Evolutionary conservation across 2,113 vertebrate species (phyloP).

Genomic region (Syngnathus floridae): DNA sequence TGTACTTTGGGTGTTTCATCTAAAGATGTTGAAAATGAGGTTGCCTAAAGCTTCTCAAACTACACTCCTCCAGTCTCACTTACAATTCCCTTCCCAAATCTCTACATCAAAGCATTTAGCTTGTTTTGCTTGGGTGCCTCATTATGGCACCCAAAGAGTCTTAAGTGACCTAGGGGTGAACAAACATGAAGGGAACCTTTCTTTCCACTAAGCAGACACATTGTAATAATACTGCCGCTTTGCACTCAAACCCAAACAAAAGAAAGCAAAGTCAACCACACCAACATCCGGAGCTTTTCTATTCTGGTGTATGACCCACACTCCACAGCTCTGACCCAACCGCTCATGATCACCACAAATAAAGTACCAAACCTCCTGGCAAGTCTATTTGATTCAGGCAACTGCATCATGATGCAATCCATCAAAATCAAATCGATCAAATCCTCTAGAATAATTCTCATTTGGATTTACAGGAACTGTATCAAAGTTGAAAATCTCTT

Average conservation of each 20-base stretch:
- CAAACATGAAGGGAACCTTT: constrained; percentile 30
- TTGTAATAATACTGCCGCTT: constrained; percentile 23
- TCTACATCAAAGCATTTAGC: constrained; percentile 30
- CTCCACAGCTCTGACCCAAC: constrained; percentile 10
- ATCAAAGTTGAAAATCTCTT: neutral
- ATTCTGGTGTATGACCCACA: constrained; percentile 2
- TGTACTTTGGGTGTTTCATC: too few relatives aligned
- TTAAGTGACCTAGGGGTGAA: constrained; percentile 29
- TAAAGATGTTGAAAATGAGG: too few relatives aligned
- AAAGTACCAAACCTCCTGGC: constrained; percentile 18
- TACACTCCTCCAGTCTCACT: constrained; percentile 35
- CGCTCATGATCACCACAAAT: constrained; percentile 22
- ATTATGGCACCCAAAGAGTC: constrained; percentile 22
- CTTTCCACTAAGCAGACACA: constrained; percentile 36
- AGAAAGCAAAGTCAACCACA: constrained; percentile 20
- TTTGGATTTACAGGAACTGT: neutral
- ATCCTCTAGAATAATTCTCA: neutral
- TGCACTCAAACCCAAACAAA: constrained; percentile 42
- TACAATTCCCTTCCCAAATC: constrained; percentile 25
- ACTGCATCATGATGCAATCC: neutral
- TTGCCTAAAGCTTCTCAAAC: constrained; percentile 15
- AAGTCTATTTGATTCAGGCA: neutral
- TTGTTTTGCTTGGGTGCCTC: constrained; percentile 33
- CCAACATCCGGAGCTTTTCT: constrained; percentile 18
- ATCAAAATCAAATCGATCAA: neutral